phyloP scores from a whole-genome alignment of 2,888 invertebrate species.

The Silvanus unidentatus region DNA sequence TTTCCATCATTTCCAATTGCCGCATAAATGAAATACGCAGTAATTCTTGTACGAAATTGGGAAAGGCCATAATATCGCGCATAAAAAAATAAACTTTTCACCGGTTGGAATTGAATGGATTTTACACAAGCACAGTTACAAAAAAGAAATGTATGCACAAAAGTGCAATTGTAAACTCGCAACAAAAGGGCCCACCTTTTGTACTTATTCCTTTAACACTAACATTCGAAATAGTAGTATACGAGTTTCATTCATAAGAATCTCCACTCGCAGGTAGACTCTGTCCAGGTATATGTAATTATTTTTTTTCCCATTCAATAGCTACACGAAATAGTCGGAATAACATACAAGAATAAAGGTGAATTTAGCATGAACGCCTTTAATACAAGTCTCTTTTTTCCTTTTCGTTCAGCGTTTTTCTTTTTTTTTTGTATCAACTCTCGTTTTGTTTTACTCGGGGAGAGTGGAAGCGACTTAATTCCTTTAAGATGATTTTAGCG shows the following conservation, averaged over 20 bases:
- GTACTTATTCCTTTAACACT: background rate
- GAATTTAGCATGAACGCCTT: slow-evolving; percentile 27
- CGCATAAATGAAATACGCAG: slow-evolving; percentile 33
- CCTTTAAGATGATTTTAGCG: no score
- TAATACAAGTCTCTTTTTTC: slow-evolving; percentile 39
- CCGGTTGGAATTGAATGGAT: no score
- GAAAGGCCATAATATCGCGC: slow-evolving; percentile 34
- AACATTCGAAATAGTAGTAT: slow-evolving; percentile 34
- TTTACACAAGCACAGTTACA: slow-evolving; percentile 2
- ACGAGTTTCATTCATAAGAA: slow-evolving; percentile 45
- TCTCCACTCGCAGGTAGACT: slow-evolving; percentile 38
- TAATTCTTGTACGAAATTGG: slow-evolving; percentile 35
- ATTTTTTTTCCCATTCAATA: slow-evolving; percentile 33
- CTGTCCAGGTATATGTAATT: slow-evolving; percentile 38
- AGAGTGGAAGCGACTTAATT: no score
- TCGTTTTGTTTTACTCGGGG: slow-evolving; percentile 10
- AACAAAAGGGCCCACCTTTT: background rate
- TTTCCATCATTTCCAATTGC: slow-evolving; percentile 16
- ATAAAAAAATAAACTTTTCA: slow-evolving; percentile 9
- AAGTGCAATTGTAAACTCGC: no score
- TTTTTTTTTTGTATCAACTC: slow-evolving; percentile 18
- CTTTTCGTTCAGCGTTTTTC: slow-evolving; percentile 22
- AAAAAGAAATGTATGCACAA: slow-evolving; percentile 7
- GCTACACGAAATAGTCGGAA: slow-evolving; percentile 18
- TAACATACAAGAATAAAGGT: slow-evolving; percentile 23